phyloP scores from a whole-genome alignment of 2,113 vertebrate genomes.

The Equus przewalskii region DNA sequence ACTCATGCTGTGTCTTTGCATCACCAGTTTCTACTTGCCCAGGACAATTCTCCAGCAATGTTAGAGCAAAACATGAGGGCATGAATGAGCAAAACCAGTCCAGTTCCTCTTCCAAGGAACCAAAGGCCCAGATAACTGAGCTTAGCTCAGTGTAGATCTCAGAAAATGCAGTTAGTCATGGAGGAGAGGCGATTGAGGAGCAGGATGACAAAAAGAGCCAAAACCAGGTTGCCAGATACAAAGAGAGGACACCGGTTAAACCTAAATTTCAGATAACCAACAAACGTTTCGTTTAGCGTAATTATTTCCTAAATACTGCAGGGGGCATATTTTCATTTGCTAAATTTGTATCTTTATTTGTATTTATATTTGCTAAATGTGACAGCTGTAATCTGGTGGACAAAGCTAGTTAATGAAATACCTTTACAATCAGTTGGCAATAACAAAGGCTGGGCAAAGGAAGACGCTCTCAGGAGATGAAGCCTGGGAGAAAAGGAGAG shows the following conservation, averaged over 20 bases:
- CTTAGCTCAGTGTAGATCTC: not conserved
- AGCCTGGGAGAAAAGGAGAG: not conserved
- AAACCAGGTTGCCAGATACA: not conserved
- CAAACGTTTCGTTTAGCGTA: not conserved
- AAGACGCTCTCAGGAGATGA: not conserved
- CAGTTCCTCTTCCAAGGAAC: not conserved
- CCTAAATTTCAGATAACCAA: not conserved
- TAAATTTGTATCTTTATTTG: not conserved
- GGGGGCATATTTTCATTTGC: not conserved
- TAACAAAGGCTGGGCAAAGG: not conserved
- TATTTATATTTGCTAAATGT: not conserved
- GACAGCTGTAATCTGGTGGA: not conserved
- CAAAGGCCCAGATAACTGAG: not conserved
- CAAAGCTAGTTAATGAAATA: not conserved
- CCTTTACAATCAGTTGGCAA: not conserved
- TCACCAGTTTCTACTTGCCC: not conserved
- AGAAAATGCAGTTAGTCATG: not conserved
- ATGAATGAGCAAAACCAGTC: not conserved
- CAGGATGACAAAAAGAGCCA: not conserved
- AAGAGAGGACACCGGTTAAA: not conserved
- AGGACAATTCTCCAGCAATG: not conserved
- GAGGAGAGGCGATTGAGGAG: not conserved
- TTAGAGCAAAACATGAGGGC: not conserved
- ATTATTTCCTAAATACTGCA: not conserved
- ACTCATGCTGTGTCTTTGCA: not conserved